Evolutionary conservation across 2,888 invertebrate genomes (phyloP), one percentile per base, ranked within the genome.

Genomic region (Apamea epomidion): DNA sequence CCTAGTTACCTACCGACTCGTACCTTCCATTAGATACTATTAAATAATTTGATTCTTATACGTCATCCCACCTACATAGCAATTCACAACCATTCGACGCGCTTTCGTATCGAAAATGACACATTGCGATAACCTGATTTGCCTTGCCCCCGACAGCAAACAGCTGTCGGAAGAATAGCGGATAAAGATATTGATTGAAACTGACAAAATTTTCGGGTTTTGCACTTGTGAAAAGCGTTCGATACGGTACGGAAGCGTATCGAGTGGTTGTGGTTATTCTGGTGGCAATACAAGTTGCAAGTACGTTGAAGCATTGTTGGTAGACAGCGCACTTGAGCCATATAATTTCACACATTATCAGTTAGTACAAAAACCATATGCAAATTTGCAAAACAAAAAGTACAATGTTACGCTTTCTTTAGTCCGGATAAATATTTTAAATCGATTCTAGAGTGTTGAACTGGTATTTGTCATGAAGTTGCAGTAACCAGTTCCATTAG

Each of bases 361-460:
- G 48, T 60, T 51, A 32, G 12, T 37, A 62, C 29, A 37, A 65
- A 65, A 45, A 64, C 32, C 21, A 37, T 29, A 37, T n/a, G 16
- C 37, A 80, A 80, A 73, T 32, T 29, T 58, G 58, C 6, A 21
- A 1, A 8, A 58, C 65, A 37, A 73, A 37, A 80, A 29, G 16
- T 48, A 67, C 25, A 80, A 65, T 29, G 21, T 29, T n/a, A 65
- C 32, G 18, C 25, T 29, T 25, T 32, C 73, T 32, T 73, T 65
- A 14, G 25, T 37, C 18, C 4, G 5, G 12, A 37, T 25, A 67
- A 25, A 48, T 67, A 48, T 64, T 73, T 73, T 64, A 32, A 60
- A 69, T 37, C 51, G 1, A 54, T 7, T 64, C 21, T 42, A 64
- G 2, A 64, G n/a, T 42, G 45, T 54, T 29, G 18, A 51, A 54